Conservation (phyloP, 1,140 invertebrate genomes). For the Teleopsis dalmanni region DNA sequence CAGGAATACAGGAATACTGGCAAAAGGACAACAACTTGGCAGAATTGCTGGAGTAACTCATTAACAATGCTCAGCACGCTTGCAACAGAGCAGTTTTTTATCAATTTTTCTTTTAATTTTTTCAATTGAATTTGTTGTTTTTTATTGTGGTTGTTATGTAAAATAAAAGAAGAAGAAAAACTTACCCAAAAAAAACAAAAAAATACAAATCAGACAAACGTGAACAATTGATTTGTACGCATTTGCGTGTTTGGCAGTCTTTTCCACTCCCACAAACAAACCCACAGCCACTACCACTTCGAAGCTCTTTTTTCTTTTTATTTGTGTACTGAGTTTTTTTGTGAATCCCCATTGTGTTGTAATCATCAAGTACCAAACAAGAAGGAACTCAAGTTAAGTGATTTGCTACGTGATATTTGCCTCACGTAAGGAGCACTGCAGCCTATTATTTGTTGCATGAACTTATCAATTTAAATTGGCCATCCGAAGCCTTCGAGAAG, state of each 20-base stretch:
- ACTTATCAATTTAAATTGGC: no score
- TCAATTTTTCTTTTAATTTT: not conserved
- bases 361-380: no score
- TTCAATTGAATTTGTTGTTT: not conserved
- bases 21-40: not conserved
- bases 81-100: not conserved
- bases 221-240: conserved; percentile 40
- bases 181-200: not conserved
- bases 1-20: no score
- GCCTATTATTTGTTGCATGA: no score
- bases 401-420: conserved; percentile 39
- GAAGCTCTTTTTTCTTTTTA: not conserved
- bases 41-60: conserved; percentile 17
- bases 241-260: conserved; percentile 30
- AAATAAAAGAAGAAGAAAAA: not conserved
- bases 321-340: not conserved
- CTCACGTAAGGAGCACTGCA: no score
- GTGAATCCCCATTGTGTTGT: no score
- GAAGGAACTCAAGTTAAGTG: conserved; percentile 37
- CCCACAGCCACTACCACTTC: not conserved
- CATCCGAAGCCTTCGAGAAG: not conserved
- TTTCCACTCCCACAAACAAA: not conserved
- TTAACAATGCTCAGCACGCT: conserved; percentile 38
- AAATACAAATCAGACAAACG: not conserved
- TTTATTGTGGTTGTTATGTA: not conserved